phyloP scores from a whole-genome alignment of 2,888 invertebrate genomes.

The Willowsia nigromaculata region DNA sequence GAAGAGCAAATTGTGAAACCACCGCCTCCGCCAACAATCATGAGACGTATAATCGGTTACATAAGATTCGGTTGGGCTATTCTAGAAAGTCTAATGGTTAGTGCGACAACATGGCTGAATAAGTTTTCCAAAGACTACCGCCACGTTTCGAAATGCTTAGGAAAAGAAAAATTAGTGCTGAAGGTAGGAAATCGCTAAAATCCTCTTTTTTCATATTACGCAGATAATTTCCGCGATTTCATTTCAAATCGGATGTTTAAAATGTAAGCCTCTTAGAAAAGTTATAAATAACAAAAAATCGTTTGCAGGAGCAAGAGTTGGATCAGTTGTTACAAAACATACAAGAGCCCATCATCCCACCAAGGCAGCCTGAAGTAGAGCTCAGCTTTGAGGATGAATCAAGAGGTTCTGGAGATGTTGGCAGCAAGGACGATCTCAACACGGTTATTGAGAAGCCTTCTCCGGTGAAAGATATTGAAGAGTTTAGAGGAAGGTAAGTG shows the following conservation, averaged over 20 bases:
- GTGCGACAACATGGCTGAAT: constrained; percentile 90
- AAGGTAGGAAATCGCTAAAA: constrained; percentile 85
- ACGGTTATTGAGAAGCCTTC: constrained; percentile 78
- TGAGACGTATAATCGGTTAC: constrained; percentile 81
- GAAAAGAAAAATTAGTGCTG: constrained; percentile 91
- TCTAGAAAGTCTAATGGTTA: constrained; percentile 89
- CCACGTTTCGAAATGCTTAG: constrained; percentile 93
- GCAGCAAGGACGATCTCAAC: constrained; percentile 78
- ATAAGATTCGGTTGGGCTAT: constrained; percentile 86
- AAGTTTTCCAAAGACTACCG: constrained; percentile 95
- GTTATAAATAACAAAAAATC: background rate
- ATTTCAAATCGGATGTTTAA: background rate
- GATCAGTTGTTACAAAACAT: constrained; percentile 62
- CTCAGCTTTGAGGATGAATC: constrained; percentile 67
- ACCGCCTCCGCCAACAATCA: constrained; percentile 70
- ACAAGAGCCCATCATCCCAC: constrained; percentile 51
- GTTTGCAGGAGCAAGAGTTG: constrained; percentile 63
- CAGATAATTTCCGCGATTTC: background rate
- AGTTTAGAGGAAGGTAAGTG: constrained; percentile 67
- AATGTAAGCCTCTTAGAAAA: background rate
- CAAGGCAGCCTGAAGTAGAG: constrained; percentile 62
- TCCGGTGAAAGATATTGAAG: constrained; percentile 68
- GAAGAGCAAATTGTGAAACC: constrained; percentile 58
- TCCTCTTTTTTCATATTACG: background rate
- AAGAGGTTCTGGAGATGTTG: constrained; percentile 74